Base-by-base conservation (phyloP, 2,888 invertebrate species). In the Lasioglossum lativentre region DNA sequence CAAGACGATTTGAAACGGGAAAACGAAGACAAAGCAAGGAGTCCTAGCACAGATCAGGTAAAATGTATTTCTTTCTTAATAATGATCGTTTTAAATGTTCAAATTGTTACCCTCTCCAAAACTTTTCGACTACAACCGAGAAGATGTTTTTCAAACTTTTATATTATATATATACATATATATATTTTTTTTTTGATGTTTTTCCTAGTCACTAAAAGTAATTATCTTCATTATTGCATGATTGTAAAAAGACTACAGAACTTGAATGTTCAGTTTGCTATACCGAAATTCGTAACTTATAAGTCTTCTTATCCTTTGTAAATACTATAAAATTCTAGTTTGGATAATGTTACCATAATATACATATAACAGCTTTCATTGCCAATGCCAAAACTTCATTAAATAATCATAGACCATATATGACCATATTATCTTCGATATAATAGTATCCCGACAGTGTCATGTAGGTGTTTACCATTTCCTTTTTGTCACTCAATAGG, bases 41-140 rank as follows among this genome's bases (percentile, higher is more conserved):
- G 98, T 95, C 98, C 98, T 93, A 97, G 97, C 95, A 97, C 98
- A 95, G 98, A 98, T 96, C 98, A 98, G 98, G 98, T 98, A 96
- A 96, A 91, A 88, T 91, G 83, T 90, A 88, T 83, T 87, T 91
- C 88, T 86, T 82, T 85, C 38, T 95, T 82, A 56, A 86, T 30
- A n/a, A 66, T 52, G 75, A 27, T 42, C 38, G 23, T 72, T 88
- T 87, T 80, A 76, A 66, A 75, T 78, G 72, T 78, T 80, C 56
- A 14, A 79, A 78, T 78, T 78, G 74, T 88, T 70, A 47, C 75
- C 79, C 38, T 45, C 34, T 52, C 56, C 73, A 66, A 79, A 52
- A 42, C 63, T 81, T 87, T 84, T 40, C 71, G 85, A 83, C 80
- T 82, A 85, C 77, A 30, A 86, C 75, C 83, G 59, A 83, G 68